Evolutionary conservation across 2,113 vertebrate genomes (phyloP).

Genomic region (Neolamprologus devosi): DNA sequence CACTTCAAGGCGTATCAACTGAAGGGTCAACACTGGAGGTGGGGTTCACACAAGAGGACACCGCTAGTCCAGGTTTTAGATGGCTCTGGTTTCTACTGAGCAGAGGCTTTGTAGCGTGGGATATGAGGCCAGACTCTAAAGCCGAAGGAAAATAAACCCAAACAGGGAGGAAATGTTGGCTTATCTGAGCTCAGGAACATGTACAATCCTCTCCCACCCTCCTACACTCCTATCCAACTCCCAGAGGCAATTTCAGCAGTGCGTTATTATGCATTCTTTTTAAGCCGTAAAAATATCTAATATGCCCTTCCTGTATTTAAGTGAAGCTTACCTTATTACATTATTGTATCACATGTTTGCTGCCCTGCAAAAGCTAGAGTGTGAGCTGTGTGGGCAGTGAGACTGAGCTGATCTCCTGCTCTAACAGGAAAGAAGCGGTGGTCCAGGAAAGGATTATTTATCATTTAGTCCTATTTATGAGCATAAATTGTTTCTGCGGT

Average conservation of each 20-base stretch:
- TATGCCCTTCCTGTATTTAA: conserved; percentile 44
- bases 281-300: conserved; percentile 51
- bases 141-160: conserved; percentile 63
- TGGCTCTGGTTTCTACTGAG: conserved; percentile 27
- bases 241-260: conserved; percentile 40
- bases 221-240: conserved; percentile 34
- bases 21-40: conserved; percentile 36
- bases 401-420: background rate
- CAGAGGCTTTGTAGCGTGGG: conserved; percentile 47
- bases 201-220: conserved; percentile 41
- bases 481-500: conserved; percentile 22
- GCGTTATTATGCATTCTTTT: conserved; percentile 40
- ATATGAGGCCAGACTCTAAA: conserved; percentile 46
- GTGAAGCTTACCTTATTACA: conserved; percentile 57
- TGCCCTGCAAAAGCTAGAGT: conserved; percentile 36
- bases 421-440: conserved; percentile 15
- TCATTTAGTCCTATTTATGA: conserved; percentile 40
- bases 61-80: conserved; percentile 43
- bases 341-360: conserved; percentile 45
- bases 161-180: conserved; percentile 64
- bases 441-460: conserved; percentile 47
- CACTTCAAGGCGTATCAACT: background rate
- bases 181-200: conserved; percentile 63
- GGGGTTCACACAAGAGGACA: conserved; percentile 55
- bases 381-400: conserved; percentile 47